Percentiles rank a stretch among this genome's conserved stretches.
Conservation (phyloP, 2,797 vertebrate genomes). For the Phataginus tricuspis region DNA sequence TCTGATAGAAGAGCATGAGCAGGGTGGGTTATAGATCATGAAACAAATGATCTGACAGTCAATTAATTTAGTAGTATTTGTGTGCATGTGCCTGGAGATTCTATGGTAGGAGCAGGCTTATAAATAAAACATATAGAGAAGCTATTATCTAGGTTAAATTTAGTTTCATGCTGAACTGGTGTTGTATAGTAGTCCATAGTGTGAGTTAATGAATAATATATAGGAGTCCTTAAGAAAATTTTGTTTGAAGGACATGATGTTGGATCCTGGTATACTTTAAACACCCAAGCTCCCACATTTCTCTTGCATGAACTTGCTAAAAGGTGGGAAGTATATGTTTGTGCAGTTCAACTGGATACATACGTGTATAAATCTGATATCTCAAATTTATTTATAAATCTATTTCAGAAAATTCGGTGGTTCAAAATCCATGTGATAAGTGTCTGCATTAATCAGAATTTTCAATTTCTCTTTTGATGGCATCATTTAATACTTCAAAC, state of each 20-base stretch:
- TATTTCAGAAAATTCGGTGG: neutral
- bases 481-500: neutral
- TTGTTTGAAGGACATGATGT: neutral
- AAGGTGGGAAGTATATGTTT: neutral
- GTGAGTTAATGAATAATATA: neutral
- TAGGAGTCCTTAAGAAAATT: neutral
- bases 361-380: neutral
- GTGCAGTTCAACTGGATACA: neutral
- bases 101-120: neutral
- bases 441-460: neutral
- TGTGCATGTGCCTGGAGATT: constrained; percentile 17
- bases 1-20: constrained; percentile 54
- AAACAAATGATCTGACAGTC: constrained; percentile 55
- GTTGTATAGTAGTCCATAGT: neutral
- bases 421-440: neutral
- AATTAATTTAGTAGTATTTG: constrained; percentile 58
- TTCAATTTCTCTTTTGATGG: neutral
- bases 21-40: constrained; percentile 54
- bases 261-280: neutral
- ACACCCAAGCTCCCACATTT: neutral
- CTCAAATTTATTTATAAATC: neutral
- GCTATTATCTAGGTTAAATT: neutral
- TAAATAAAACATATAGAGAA: constrained; percentile 59
- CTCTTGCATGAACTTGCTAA: neutral
- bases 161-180: constrained; percentile 27